A percentile compares a stretch with the other conserved stretches of the same genome.
Evolutionary conservation across 2,888 invertebrate genomes (phyloP).

Genomic region (Hemaris fuciformis): DNA sequence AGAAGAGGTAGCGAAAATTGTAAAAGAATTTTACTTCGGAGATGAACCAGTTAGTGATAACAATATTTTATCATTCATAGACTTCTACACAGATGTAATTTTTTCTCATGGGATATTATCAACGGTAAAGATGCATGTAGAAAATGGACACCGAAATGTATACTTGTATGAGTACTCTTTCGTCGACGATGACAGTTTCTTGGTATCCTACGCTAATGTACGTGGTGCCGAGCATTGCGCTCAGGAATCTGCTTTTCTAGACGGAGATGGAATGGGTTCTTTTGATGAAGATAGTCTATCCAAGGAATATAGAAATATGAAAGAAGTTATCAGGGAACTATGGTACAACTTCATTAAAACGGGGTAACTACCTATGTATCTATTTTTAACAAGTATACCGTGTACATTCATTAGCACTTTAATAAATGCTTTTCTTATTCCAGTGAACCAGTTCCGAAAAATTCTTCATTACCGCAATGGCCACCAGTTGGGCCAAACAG

Average conservation of each 20-base stretch:
- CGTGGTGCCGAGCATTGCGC: constrained; percentile 39
- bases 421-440: neutral
- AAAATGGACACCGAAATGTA: constrained; percentile 36
- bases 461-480: constrained; percentile 14
- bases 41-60: constrained; percentile 20
- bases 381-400: neutral
- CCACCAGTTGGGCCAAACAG: constrained; percentile 9
- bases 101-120: constrained; percentile 30
- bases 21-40: constrained; percentile 41
- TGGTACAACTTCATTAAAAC: constrained; percentile 38
- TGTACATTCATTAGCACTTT: neutral
- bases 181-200: constrained; percentile 28
- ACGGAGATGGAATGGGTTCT: neutral
- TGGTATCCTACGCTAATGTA: constrained; percentile 30
- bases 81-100: constrained; percentile 50
- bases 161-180: constrained; percentile 48
- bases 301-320: constrained; percentile 27
- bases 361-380: constrained; percentile 25
- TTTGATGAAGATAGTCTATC: constrained; percentile 16
- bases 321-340: constrained; percentile 26
- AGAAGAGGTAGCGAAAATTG: constrained; percentile 20
- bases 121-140: constrained; percentile 26
- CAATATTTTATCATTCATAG: constrained; percentile 21
- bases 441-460: constrained; percentile 13
- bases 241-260: constrained; percentile 27